Evolutionary conservation across 2,888 invertebrate genomes (phyloP), one percentile per base, ranked within the genome.

Genomic region (Athalia cordata): DNA sequence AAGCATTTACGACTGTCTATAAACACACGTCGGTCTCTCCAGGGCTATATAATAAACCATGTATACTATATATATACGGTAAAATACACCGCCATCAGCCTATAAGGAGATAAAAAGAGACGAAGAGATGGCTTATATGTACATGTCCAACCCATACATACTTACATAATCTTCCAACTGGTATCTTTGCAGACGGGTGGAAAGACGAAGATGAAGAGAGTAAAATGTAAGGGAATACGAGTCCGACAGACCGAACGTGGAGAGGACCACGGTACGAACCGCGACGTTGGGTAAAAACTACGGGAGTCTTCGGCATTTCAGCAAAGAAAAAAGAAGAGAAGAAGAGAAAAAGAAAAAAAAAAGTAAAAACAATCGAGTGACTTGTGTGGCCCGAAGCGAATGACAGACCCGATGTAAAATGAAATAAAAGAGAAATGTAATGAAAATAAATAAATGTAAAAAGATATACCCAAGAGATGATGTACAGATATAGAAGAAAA

Each of bases 1-100:
- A 72, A 72, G 72, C 72, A 72, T 72, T 72, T 72, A 72, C 72
- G 72, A 59, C 72, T 72, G 72, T 59, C 72, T 72, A 72, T 72
- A 72, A 72, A 72, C 72, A 72, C 57, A 72, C 72, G 72, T 72
- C 72, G 57, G 72, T 72, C 72, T 62, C 9, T 13, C 11, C 47
- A 47, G 57, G 72, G 72, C 72, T 29, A 29, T 29, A 29, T 29
- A 29, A 29, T 29, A 29, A 29, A 29, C 29, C 29, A 29, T 29
- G 29, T 29, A 2, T 29, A 29, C 29, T 29, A 29, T 29, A 29
- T 29, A 29, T 29, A 29, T 29, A 29, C 29, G 29, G 29, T 29
- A 29, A 29, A 29, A 29, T 29, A 29, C 29, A 29, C 29, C 29
- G 29, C 29, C 29, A 29, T 29, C 29, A 29, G 29, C 29, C 29